phyloP scores from a whole-genome alignment of 1,140 invertebrate genomes.

The Alviniconcha marisindica region DNA sequence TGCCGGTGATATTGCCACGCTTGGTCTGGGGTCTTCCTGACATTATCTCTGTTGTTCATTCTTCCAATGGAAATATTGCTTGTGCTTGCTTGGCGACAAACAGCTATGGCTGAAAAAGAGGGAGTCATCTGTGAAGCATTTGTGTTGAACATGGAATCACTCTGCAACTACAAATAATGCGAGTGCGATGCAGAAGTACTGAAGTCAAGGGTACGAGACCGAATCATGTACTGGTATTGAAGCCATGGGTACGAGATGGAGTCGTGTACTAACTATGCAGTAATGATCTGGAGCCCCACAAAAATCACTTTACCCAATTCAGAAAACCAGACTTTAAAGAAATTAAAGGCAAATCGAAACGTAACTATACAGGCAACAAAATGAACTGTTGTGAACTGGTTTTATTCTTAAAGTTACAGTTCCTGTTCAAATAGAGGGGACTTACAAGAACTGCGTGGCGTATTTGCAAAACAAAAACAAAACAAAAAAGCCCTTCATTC shows the following conservation, averaged over 20 bases:
- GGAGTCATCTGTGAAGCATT: not conserved
- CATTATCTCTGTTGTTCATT: not conserved
- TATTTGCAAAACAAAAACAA: too few species aligned
- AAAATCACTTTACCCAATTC: too few species aligned
- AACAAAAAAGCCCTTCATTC: too few species aligned
- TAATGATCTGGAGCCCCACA: too few species aligned
- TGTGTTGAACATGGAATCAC: not conserved
- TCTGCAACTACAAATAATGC: not conserved
- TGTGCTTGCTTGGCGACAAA: not conserved
- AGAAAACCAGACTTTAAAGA: too few species aligned
- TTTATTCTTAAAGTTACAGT: too few species aligned
- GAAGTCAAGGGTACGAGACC: not conserved
- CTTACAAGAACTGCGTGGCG: too few species aligned
- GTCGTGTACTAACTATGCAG: not conserved
- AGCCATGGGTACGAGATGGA: too few species aligned
- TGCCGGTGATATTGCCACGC: not conserved
- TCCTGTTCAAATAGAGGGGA: too few species aligned
- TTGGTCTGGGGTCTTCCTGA: not conserved
- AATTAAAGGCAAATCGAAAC: too few species aligned
- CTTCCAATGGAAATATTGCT: not conserved
- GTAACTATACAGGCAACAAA: too few species aligned
- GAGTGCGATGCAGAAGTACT: not conserved
- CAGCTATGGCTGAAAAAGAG: conserved; percentile 16
- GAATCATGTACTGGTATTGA: not conserved
- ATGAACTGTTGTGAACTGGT: too few species aligned